A percentile compares a stretch with the other conserved stretches of the same genome.
phyloP scores from a whole-genome alignment of 2,797 vertebrate species.

The Poecilia wingei region DNA sequence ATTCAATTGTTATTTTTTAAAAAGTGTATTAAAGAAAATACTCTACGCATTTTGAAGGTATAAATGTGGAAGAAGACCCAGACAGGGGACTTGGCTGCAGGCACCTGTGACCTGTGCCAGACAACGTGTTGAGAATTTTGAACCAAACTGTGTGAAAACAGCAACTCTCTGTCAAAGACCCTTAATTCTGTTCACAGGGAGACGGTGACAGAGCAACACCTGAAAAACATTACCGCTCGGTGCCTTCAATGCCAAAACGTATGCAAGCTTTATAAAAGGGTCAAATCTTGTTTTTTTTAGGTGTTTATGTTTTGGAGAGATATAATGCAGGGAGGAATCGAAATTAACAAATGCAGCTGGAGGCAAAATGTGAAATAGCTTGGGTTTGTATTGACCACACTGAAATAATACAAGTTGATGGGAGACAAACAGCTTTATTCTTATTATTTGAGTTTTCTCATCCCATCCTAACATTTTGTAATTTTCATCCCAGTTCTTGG shows the following conservation, averaged over 20 bases:
- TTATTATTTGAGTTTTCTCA: background rate
- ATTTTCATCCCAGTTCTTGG: background rate
- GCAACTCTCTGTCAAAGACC: background rate
- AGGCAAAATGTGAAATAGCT: background rate
- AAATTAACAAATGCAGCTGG: background rate
- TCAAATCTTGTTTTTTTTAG: background rate
- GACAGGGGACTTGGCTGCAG: background rate
- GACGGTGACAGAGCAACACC: background rate
- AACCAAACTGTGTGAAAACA: background rate
- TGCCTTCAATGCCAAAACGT: background rate
- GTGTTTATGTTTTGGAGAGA: background rate
- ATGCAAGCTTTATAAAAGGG: background rate
- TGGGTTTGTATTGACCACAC: background rate
- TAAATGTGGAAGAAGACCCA: too few relatives aligned
- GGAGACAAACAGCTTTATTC: background rate
- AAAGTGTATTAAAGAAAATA: background rate
- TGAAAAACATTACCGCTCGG: background rate
- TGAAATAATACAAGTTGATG: background rate
- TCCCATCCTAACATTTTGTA: background rate
- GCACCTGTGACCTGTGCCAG: background rate
- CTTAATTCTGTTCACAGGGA: background rate
- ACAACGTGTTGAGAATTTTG: background rate
- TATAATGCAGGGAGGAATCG: background rate
- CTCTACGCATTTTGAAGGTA: background rate
- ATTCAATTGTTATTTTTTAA: background rate